phyloP scores from a whole-genome alignment of 2,888 invertebrate species.

The Cyclophora punctaria region DNA sequence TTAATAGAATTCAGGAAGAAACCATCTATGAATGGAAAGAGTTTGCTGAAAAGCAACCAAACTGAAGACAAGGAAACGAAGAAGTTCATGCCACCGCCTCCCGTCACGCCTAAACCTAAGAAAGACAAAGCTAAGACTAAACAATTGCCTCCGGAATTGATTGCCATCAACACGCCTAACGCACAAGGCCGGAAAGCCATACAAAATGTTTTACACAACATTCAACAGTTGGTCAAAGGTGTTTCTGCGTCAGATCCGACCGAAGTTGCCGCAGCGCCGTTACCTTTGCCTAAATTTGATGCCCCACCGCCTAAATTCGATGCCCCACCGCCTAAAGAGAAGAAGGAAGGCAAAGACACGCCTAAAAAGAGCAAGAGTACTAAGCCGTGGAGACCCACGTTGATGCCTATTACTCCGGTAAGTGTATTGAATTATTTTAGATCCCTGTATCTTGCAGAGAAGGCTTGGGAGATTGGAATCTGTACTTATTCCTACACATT shows the following conservation, averaged over 20 bases:
- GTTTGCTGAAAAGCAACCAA: slow-evolving; percentile 58
- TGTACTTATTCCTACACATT: no score
- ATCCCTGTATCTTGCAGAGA: background rate
- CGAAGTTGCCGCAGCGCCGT: slow-evolving; percentile 55
- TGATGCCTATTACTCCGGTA: slow-evolving; percentile 78
- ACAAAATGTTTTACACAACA: slow-evolving; percentile 64
- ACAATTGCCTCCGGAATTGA: slow-evolving; percentile 73
- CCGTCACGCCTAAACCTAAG: slow-evolving; percentile 39
- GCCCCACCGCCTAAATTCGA: slow-evolving; percentile 29
- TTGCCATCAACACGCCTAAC: slow-evolving; percentile 73
- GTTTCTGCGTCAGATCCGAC: slow-evolving; percentile 64
- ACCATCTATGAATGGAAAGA: slow-evolving; percentile 58
- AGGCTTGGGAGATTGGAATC: no score
- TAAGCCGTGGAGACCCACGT: slow-evolving; percentile 82
- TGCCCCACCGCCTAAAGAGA: slow-evolving; percentile 37
- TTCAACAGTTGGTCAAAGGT: slow-evolving; percentile 66
- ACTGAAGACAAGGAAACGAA: slow-evolving; percentile 45
- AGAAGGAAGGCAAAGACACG: slow-evolving; percentile 34
- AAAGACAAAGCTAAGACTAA: slow-evolving; percentile 51
- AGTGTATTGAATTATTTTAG: slow-evolving; percentile 18
- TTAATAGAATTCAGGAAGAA: slow-evolving; percentile 64
- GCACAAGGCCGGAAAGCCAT: slow-evolving; percentile 61
- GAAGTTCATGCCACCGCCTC: slow-evolving; percentile 54
- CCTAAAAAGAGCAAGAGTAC: slow-evolving; percentile 54
- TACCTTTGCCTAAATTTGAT: slow-evolving; percentile 36